These are phyloP conservation scores for Chionoecetes opilio DNA, from an alignment of 1,140 invertebrate species.

Conservation along the genomic window DNA sequence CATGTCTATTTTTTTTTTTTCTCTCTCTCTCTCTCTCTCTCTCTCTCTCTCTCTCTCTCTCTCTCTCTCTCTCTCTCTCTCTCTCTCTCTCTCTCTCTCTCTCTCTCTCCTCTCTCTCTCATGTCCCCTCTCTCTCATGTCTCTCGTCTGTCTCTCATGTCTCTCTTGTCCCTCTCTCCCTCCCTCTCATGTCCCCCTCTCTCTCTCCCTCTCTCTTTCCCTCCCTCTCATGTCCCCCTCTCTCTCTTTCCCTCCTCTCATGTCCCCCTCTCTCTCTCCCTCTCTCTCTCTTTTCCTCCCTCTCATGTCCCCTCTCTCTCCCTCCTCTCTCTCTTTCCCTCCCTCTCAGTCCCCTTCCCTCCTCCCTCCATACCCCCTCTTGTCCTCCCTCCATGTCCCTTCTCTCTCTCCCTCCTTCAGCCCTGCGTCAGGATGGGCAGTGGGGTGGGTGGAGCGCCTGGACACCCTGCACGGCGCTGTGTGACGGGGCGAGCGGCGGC, in stretches of 20 bases:
- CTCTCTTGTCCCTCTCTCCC: background rate
- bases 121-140: too few relatives aligned
- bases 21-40: too few relatives aligned
- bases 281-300: background rate
- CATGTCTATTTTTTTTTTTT: too few relatives aligned
- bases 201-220: background rate
- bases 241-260: background rate
- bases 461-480: slow-evolving; percentile 58
- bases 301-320: background rate
- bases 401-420: slow-evolving; percentile 1
- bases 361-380: background rate
- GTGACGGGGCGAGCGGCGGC: background rate
- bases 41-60: too few relatives aligned
- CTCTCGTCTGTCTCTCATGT: too few relatives aligned
- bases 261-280: background rate
- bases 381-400: background rate
- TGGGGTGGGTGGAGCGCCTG: slow-evolving; percentile 72
- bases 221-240: background rate
- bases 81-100: too few relatives aligned
- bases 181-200: background rate
- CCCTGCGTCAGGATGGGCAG: slow-evolving; percentile 83
- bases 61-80: too few relatives aligned
- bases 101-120: too few relatives aligned
- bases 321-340: slow-evolving; percentile 13
- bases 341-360: background rate